Base-by-base conservation (phyloP, 1,140 invertebrate genomes). In the Drosophila watanabei region DNA sequence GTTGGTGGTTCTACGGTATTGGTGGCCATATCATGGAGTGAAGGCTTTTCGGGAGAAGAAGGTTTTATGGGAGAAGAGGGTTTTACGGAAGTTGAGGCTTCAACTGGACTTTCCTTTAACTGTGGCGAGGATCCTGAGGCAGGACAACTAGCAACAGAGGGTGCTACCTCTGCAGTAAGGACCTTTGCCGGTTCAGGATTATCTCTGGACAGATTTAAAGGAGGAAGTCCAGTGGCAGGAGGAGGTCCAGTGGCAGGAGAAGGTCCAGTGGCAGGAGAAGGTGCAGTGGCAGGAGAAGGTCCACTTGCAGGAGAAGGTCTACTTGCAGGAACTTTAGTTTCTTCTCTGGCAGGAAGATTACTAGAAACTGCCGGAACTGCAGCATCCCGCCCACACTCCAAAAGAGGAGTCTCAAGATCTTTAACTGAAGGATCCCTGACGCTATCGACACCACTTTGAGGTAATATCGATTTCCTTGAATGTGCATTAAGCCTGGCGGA, bases 1-100 rank as follows among this genome's bases (percentile, higher is more conserved):
- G 32, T 39, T n/a, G 39, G 59, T 18, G 24, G n/a, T n/a, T 28
- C 32, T 11, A 18, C 18, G 11, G 78, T 79, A 14, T 85, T 81
- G 24, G 81, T 79, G 18, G 73, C 43, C 14, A 46, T 59, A 13
- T 46, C 32, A n/a, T 66, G 69, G 30, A 58, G 59, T 5, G 13
- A 13, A 5, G 78, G 73, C 4, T 57, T 52, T 5, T 13, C 13
- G 13, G 33, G 45, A 1, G 52, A 3, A 24, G 13, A 13, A 4
- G 78, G 73, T 4, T 57, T 52, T 5, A 14, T 10, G 13, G 33
- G 45, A 3, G 52, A 3, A 24, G 24, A 24, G 24, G 24, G 13
- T 20, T 9, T 10, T 16, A 20, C 2, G 20, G 18, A 4, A 4
- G 30, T 6, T 4, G 11, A 16, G 35, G 35, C 2, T 11, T 28